Base-by-base conservation (phyloP, 2,113 vertebrate genomes). In the Macroglossus sobrinus region DNA sequence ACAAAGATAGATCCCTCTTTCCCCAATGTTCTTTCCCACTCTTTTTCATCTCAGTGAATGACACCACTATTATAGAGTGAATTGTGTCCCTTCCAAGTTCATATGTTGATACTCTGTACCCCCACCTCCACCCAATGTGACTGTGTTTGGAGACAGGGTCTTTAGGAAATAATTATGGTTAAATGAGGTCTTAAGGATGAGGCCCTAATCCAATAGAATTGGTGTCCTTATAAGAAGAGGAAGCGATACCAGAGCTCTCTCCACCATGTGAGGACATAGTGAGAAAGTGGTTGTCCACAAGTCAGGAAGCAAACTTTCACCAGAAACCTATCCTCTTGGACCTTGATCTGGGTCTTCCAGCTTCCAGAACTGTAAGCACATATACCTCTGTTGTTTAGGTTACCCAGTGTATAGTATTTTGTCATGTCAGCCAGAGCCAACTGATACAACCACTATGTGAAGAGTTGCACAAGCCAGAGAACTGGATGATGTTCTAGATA, bases 371-470 rank as follows among this genome's bases (percentile, higher is more conserved):
- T 4, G 4, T 30, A 15, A 47, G 45, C 24, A 53, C 14, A 33
- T 9, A 33, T 30, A 63, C 63, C 33, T 15, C 18, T 55, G 53
- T 21, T 26, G 53, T 22, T n/a, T 68, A 66, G 50, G 74, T 5
- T 9, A 24, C 18, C 10, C 6, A 3, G 35, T 8, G 16, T 10
- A 0, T 15, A 38, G 7, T 12, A 0, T 71, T 43, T 45, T 69
- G 35, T 95, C 24, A 30, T 12, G 35, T 45, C 30, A 22, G 30
- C 30, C 2, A 0, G 0, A 53, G 28, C 14, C 19, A 22, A 16
- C 38, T n/a, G 61, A 28, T 22, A 24, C 16, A 84, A 35, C 19
- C 26, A 15, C 40, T 0, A 4, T 10, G 21, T 35, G 43, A 91
- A 6, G 24, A 82, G 35, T 1, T 13, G 63, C 7, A 40, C 12